Evolutionary conservation across 2,113 vertebrate species (phyloP).

Genomic region (Anser brachyrhynchus): DNA sequence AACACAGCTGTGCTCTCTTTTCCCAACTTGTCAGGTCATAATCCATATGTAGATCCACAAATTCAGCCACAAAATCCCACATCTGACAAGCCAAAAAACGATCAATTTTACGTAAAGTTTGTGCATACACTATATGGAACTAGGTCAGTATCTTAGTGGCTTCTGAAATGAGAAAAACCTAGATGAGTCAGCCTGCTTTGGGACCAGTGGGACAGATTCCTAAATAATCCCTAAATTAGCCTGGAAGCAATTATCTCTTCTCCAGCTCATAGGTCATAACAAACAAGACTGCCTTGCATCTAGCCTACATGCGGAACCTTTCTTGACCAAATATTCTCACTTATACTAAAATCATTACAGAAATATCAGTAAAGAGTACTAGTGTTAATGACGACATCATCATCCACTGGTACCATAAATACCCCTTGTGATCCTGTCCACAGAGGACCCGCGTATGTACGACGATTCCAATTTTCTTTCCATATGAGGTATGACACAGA

Average conservation of each 20-base stretch:
- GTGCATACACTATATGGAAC: not conserved
- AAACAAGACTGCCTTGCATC: not conserved
- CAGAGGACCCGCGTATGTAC: not conserved
- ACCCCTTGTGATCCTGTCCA: not conserved
- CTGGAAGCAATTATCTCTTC: not conserved
- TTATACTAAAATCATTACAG: not conserved
- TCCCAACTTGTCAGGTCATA: not conserved
- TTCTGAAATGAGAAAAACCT: not conserved
- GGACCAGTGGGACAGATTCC: not conserved
- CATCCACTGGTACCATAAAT: not conserved
- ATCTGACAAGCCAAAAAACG: not conserved
- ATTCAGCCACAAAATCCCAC: not conserved
- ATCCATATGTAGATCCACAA: not conserved
- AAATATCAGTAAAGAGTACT: not conserved
- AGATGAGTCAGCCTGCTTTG: not conserved
- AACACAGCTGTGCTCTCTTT: not conserved
- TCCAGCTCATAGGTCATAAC: not conserved
- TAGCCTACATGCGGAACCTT: not conserved
- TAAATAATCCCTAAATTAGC: not conserved
- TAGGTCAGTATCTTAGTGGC: not conserved
- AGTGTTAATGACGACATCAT: not conserved
- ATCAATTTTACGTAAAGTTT: not conserved
- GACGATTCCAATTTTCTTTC: not conserved
- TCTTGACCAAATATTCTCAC: not conserved
- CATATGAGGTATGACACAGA: not conserved